Base-by-base conservation (phyloP, 2,113 vertebrate species). In the Myxocyprinus asiaticus region DNA sequence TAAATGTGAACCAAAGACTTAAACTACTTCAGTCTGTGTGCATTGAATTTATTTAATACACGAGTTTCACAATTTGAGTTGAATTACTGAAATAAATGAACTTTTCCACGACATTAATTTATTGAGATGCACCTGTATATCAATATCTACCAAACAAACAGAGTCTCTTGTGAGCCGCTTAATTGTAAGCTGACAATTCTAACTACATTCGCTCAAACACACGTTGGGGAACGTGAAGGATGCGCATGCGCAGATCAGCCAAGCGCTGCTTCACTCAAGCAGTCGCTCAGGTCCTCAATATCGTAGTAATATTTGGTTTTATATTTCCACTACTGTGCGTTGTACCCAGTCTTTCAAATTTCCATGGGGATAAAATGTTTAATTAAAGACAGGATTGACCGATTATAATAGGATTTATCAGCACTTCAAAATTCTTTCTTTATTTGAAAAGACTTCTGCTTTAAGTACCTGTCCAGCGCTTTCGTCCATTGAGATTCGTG, bases 391-490 rank as follows among this genome's bases (percentile, higher is more conserved):
- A 70, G 44, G 5, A 15, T 3, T 5, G 14, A 14, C 43, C 3
- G 1, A 7, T n/a, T 4, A 43, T n/a, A 70, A 5, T 42, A 9
- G 0, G 33, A 56, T 5, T 42, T 43, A 56, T 6, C 6, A 4
- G 1, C 15, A 8, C 4, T 0, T 2, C 42, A 4, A 4, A 10
- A 10, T 59, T 59, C 0, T 44, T 58, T 56, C 0, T 44, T 59
- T 17, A 72, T 7, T 11, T n/a, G 55, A 17, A 59, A 45, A 72
- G 4, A 72, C 53, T 5, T 11, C 69, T 44, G 7, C 77, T 11
- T 70, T 53, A 55, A 79, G 58, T 58, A 63, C 77, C 77, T 79
- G 48, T 9, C 7, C n/a, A 55, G 3, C 22, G 22, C 22, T 33
- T n/a, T n/a, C n/a, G n/a, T n/a, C n/a, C n/a, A n/a, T n/a, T n/a